These are phyloP conservation scores for Neuroterus valhalla DNA, from an alignment of 1,140 invertebrate species.

Conservation along the genomic window DNA sequence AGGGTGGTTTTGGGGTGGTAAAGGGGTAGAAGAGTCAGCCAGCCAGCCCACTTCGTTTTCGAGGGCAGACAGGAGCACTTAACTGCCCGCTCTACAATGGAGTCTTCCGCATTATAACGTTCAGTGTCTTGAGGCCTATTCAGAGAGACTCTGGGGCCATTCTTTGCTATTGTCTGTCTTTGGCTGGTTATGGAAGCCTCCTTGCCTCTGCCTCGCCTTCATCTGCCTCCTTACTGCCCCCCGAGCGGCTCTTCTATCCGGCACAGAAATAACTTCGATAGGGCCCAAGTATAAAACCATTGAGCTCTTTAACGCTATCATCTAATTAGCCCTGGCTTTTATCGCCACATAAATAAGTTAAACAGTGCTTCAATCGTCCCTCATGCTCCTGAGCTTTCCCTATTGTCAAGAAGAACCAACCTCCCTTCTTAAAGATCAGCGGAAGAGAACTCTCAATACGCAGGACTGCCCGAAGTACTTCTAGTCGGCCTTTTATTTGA, in stretches of 20 bases:
- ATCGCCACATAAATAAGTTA: conserved; percentile 35
- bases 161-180: conserved; percentile 70
- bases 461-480: too few species aligned
- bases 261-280: conserved; percentile 53
- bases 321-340: conserved; percentile 56
- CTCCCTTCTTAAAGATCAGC: background rate
- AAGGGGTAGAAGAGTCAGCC: conserved; percentile 37
- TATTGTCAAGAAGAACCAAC: background rate
- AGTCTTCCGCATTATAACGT: conserved; percentile 71
- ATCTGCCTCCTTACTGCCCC: conserved; percentile 47
- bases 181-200: conserved; percentile 53
- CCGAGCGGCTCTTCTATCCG: conserved; percentile 32
- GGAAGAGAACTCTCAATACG: too few species aligned
- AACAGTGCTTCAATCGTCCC: background rate
- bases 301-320: conserved; percentile 46
- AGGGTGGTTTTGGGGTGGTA: conserved; percentile 40
- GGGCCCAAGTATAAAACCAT: conserved; percentile 41
- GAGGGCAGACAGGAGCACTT: conserved; percentile 67
- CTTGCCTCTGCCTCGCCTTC: too few species aligned
- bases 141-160: conserved; percentile 66
- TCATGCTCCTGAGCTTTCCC: background rate
- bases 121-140: conserved; percentile 74
- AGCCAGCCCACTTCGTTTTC: conserved; percentile 48
- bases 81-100: conserved; percentile 72
- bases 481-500: too few species aligned